Conservation (phyloP, 2,113 vertebrate genomes). For the Macquaria australasica region DNA sequence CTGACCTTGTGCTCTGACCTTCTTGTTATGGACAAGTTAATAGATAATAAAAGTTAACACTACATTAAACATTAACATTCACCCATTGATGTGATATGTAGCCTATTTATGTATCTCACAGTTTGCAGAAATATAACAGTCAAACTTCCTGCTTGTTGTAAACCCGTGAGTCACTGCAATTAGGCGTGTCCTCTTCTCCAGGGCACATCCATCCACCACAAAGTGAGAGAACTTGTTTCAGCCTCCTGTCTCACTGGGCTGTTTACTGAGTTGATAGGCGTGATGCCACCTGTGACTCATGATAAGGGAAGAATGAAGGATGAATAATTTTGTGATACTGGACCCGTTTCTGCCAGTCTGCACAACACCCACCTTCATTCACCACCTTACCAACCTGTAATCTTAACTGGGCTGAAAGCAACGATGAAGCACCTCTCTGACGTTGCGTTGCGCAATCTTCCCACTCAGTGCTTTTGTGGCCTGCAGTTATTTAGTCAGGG, state of each 20-base stretch:
- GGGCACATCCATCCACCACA: slow-evolving; percentile 56
- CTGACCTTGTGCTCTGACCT: slow-evolving; percentile 23
- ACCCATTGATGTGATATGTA: neutral
- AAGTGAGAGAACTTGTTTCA: slow-evolving; percentile 82
- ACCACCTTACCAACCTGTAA: slow-evolving; percentile 17
- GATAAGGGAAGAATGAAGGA: slow-evolving; percentile 13
- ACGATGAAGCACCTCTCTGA: slow-evolving; percentile 6
- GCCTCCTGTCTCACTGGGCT: slow-evolving; percentile 46
- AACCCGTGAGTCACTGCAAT: slow-evolving; percentile 61
- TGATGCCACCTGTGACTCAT: slow-evolving; percentile 64
- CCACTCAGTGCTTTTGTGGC: slow-evolving; percentile 14
- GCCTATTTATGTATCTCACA: neutral
- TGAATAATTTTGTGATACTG: slow-evolving; percentile 20
- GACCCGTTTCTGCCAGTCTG: slow-evolving; percentile 22
- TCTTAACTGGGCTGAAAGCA: neutral
- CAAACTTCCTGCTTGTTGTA: slow-evolving; percentile 2
- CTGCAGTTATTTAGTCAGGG: slow-evolving; percentile 30
- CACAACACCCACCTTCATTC: slow-evolving; percentile 25
- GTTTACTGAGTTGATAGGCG: slow-evolving; percentile 54
- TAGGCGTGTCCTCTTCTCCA: slow-evolving; percentile 65
- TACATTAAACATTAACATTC: neutral
- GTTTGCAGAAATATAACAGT: neutral
- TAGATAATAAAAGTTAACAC: neutral
- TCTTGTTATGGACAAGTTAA: neutral
- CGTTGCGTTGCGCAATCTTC: slow-evolving; percentile 26